Evolutionary conservation across 1,140 invertebrate genomes (phyloP), one percentile per base, ranked within the genome.

Genomic region (Onthophagus taurus): DNA sequence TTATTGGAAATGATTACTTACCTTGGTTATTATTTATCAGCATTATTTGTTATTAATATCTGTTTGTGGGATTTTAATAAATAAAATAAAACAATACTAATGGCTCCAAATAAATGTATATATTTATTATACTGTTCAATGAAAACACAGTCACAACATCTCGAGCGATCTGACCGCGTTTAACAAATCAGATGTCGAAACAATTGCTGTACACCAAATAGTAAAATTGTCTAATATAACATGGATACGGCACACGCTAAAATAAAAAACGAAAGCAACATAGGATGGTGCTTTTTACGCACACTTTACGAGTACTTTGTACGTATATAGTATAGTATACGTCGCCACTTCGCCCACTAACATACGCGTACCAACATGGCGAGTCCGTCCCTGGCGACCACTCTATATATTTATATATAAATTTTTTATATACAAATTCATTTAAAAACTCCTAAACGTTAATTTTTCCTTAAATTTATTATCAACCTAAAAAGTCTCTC

Each of bases 21-120:
- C n/a, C n/a, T n/a, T n/a, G n/a, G n/a, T n/a, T n/a, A n/a, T n/a
- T n/a, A n/a, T n/a, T n/a, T n/a, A n/a, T n/a, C n/a, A n/a, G n/a
- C n/a, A n/a, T n/a, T n/a, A n/a, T n/a, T n/a, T n/a, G n/a, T n/a
- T n/a, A n/a, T n/a, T n/a, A n/a, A n/a, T n/a, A n/a, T n/a, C n/a
- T n/a, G n/a, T n/a, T n/a, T n/a, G n/a, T n/a, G n/a, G n/a, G n/a
- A n/a, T n/a, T n/a, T n/a, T n/a, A n/a, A n/a, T n/a, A n/a, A n/a
- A n/a, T n/a, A n/a, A n/a, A n/a, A n/a, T n/a, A n/a, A n/a, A n/a
- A n/a, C n/a, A n/a, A n/a, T n/a, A n/a, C n/a, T n/a, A n/a, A n/a
- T n/a, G n/a, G n/a, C 55, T 65, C 63, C 63, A 65, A 65, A 65
- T 65, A 65, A 65, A 65, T 65, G 63, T 65, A 64, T 64, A 63